Percentiles rank a stretch among this genome's conserved stretches.
These are phyloP conservation scores for Lycophotia porphyrea DNA, from an alignment of 2,888 invertebrate species.

Conservation along the genomic window DNA sequence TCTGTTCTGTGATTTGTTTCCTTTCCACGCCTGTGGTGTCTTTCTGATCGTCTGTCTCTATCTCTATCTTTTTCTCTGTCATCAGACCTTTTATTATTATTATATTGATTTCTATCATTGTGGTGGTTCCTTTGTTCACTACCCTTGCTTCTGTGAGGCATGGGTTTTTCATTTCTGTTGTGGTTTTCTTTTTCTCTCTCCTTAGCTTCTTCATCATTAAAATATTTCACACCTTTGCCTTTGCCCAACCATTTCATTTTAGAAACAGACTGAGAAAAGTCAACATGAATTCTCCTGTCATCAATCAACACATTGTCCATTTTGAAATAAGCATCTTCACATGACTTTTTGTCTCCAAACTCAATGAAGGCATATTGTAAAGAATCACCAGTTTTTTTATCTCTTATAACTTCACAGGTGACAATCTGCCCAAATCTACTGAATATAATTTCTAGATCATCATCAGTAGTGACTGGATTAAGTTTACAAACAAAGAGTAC, in stretches of 20 bases:
- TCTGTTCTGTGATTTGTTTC: slow-evolving; percentile 62
- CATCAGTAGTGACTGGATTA: slow-evolving; percentile 99
- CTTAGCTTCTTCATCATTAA: slow-evolving; percentile 78
- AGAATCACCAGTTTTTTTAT: slow-evolving; percentile 97
- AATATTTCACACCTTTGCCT: slow-evolving; percentile 93
- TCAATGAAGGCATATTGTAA: slow-evolving; percentile 99
- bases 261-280: slow-evolving; percentile 99
- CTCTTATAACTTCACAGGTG: slow-evolving; percentile 98
- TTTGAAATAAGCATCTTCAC: slow-evolving; percentile 99
- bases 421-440: slow-evolving; percentile 98
- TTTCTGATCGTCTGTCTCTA: slow-evolving; percentile 60
- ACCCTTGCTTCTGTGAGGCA: slow-evolving; percentile 65
- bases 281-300: slow-evolving; percentile 99
- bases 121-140: slow-evolving; percentile 62
- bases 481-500: slow-evolving; percentile 99
- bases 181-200: slow-evolving; percentile 55
- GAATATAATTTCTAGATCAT: slow-evolving; percentile 99
- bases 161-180: slow-evolving; percentile 63
- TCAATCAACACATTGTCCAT: slow-evolving; percentile 99
- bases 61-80: slow-evolving; percentile 66
- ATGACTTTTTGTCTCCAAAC: slow-evolving; percentile 97
- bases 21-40: slow-evolving; percentile 51
- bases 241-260: slow-evolving; percentile 98
- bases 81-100: slow-evolving; percentile 73
- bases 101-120: slow-evolving; percentile 64